Percentiles rank a stretch among this genome's conserved stretches.
Evolutionary conservation across 2,888 invertebrate genomes (phyloP).

Genomic region (Odontocolon sp.): DNA sequence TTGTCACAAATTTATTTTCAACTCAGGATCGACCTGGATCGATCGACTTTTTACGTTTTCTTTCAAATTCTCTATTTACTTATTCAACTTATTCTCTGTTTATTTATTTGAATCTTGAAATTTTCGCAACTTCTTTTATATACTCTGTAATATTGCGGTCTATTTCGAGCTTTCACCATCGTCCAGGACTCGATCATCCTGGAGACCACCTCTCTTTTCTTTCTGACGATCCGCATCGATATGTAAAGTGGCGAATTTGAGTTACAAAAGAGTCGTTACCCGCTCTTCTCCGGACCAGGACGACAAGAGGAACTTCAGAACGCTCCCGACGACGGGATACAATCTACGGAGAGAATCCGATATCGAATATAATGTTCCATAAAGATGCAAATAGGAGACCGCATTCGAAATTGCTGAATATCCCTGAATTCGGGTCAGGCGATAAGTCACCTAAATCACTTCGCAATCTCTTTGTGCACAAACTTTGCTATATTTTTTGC

Average conservation of each 20-base stretch:
- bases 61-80: no score
- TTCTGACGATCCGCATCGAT: slow-evolving; percentile 15
- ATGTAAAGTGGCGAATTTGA: slow-evolving; percentile 45
- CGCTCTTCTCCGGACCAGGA: not conserved
- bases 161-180: no score
- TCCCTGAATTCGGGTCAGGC: slow-evolving; percentile 16
- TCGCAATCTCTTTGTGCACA: not conserved
- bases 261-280: slow-evolving; percentile 32
- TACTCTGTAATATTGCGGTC: no score
- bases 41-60: no score
- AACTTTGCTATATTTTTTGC: not conserved
- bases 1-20: no score
- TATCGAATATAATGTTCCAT: slow-evolving; percentile 65
- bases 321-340: slow-evolving; percentile 4
- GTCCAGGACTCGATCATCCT: not conserved
- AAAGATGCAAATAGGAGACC: slow-evolving; percentile 62
- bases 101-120: no score
- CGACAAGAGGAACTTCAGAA: not conserved
- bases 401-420: slow-evolving; percentile 22
- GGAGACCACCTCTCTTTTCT: not conserved
- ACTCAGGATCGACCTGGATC: no score
- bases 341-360: slow-evolving; percentile 3
- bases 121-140: no score
- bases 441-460: slow-evolving; percentile 3
- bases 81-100: no score